phyloP scores from a whole-genome alignment of 2,113 vertebrate genomes.

The Ammodramus savannarum region DNA sequence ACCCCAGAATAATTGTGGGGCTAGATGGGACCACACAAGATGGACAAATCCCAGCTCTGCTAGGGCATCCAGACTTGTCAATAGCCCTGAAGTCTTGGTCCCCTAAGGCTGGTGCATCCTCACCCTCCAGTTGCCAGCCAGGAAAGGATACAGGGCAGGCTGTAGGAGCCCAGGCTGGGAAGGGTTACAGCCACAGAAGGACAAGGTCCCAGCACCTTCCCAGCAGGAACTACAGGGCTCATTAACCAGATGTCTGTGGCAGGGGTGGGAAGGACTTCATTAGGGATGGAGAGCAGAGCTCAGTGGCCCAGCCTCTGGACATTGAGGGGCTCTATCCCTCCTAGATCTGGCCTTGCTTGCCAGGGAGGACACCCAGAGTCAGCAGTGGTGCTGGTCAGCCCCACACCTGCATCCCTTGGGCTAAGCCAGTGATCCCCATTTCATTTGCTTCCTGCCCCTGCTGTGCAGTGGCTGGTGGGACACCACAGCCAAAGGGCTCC shows the following conservation, averaged over 20 bases:
- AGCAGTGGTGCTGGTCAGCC: background rate
- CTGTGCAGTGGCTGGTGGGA: rapidly evolving
- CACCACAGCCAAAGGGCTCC: background rate
- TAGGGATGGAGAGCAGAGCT: background rate
- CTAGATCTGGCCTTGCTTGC: rapidly evolving
- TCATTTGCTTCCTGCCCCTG: background rate
- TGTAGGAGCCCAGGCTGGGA: rapidly evolving
- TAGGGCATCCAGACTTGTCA: rapidly evolving
- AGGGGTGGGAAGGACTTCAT: background rate
- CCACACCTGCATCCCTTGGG: background rate
- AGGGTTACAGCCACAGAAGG: background rate
- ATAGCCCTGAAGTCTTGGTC: background rate
- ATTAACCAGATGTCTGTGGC: background rate
- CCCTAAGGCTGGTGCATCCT: background rate
- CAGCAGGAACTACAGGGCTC: background rate
- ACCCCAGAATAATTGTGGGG: background rate
- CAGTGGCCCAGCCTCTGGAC: background rate
- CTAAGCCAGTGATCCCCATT: background rate
- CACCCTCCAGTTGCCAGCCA: background rate
- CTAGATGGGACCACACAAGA: background rate
- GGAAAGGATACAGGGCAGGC: background rate
- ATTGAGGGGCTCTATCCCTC: background rate
- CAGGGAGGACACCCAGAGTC: background rate
- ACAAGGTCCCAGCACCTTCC: background rate
- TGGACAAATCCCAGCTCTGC: background rate